phyloP scores from a whole-genome alignment of 2,888 invertebrate species.

The Parnassius mnemosyne region DNA sequence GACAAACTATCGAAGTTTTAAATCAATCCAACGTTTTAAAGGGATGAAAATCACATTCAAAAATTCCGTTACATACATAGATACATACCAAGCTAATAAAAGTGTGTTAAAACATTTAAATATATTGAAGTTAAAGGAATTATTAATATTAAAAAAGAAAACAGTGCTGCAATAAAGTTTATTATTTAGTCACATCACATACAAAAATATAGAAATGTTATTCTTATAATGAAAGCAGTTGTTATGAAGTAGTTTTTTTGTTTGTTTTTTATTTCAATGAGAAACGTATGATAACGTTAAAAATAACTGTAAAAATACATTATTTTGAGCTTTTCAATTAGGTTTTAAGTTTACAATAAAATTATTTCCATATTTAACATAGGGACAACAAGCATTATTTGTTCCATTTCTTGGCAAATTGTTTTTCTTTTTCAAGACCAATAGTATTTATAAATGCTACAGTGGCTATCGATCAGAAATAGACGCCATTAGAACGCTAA shows the following conservation, averaged over 20 bases:
- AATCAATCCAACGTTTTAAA: too few relatives aligned
- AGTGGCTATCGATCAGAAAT: slow-evolving; percentile 53
- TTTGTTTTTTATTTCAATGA: slow-evolving; percentile 1
- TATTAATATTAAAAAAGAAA: not conserved
- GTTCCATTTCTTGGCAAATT: not conserved
- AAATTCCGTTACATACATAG: too few relatives aligned
- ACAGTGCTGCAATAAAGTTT: slow-evolving; percentile 1
- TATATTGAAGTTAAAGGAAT: too few relatives aligned
- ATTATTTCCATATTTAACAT: slow-evolving; percentile 12
- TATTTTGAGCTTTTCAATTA: slow-evolving; percentile 11
- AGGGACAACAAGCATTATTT: not conserved
- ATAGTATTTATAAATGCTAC: not conserved
- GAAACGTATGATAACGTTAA: not conserved
- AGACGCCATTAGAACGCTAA: slow-evolving; percentile 50
- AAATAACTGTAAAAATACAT: slow-evolving; percentile 2
- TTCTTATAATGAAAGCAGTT: slow-evolving; percentile 3
- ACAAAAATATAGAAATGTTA: slow-evolving; percentile 18
- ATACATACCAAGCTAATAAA: too few relatives aligned
- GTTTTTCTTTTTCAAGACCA: not conserved
- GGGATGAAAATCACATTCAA: too few relatives aligned
- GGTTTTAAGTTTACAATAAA: slow-evolving; percentile 5
- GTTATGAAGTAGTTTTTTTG: not conserved
- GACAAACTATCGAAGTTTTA: too few relatives aligned
- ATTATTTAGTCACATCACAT: slow-evolving; percentile 21
- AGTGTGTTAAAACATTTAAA: too few relatives aligned